These are phyloP conservation scores for Himantopus leucocephalus DNA, from an alignment of 2,113 vertebrate genomes.

Conservation along the genomic window DNA sequence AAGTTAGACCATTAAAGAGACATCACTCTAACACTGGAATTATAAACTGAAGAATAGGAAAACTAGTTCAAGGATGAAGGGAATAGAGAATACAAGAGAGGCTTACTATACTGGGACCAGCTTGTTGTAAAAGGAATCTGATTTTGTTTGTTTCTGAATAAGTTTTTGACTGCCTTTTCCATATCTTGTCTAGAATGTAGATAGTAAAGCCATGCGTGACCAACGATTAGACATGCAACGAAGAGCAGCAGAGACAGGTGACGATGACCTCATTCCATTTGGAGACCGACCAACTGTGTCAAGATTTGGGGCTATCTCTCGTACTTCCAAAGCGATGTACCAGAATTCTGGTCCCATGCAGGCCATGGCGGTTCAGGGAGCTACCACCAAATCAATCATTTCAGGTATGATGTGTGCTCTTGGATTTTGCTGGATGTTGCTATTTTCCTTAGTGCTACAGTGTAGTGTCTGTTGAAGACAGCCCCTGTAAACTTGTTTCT, in stretches of 20 bases:
- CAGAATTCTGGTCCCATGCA: slow-evolving; percentile 89
- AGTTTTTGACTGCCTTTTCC: background rate
- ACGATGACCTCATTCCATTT: slow-evolving; percentile 97
- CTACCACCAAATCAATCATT: slow-evolving; percentile 87
- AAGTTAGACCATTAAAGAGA: background rate
- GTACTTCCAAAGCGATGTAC: slow-evolving; percentile 93
- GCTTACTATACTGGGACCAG: background rate
- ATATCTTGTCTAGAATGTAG: slow-evolving; percentile 80
- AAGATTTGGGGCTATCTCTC: slow-evolving; percentile 95
- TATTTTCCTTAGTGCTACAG: background rate
- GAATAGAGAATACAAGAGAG: background rate
- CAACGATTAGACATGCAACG: slow-evolving; percentile 88
- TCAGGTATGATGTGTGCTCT: slow-evolving; percentile 68
- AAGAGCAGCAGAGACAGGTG: slow-evolving; percentile 87
- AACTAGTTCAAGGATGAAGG: background rate
- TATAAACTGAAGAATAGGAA: background rate
- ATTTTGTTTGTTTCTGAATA: background rate
- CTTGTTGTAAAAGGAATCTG: background rate
- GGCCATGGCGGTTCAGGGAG: slow-evolving; percentile 86
- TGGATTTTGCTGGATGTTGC: background rate
- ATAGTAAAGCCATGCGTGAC: slow-evolving; percentile 89
- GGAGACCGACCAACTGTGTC: slow-evolving; percentile 96
- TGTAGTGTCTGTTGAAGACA: background rate
- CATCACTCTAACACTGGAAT: background rate
- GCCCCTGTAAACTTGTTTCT: background rate